A percentile compares a stretch with the other conserved stretches of the same genome.
Conservation (phyloP, 92 coral and sea anemone species). For the Micromussa lordhowensis region DNA sequence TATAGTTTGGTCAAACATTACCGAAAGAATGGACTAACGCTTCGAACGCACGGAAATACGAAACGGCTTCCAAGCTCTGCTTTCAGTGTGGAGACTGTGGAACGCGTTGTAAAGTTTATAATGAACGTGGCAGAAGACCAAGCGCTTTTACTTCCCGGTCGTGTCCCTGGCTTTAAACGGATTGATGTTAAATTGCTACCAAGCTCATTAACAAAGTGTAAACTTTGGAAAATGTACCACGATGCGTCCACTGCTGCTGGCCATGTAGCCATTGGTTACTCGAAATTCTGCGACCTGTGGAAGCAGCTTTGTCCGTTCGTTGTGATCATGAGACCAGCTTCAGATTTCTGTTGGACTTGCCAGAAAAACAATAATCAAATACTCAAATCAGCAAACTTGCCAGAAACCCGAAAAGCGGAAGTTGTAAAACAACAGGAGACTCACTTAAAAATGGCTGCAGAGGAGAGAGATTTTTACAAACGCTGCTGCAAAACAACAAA, state of each 20-base stretch:
- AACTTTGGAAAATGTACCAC: conserved; percentile 46
- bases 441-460: conserved; percentile 45
- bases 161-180: conserved; percentile 67
- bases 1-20: conserved; percentile 58
- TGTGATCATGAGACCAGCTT: conserved; percentile 49
- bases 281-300: conserved; percentile 60
- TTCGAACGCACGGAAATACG: conserved; percentile 47
- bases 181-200: conserved; percentile 61
- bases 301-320: conserved; percentile 52
- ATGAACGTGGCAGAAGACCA: conserved; percentile 56
- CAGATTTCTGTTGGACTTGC: conserved; percentile 61
- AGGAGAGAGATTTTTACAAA: conserved; percentile 61
- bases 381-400: conserved; percentile 38
- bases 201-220: conserved; percentile 37
- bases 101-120: conserved; percentile 49
- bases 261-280: conserved; percentile 34
- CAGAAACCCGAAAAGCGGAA: conserved; percentile 51
- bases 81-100: conserved; percentile 35
- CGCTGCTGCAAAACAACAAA: conserved; percentile 57
- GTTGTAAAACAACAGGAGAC: conserved; percentile 52
- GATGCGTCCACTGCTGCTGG: conserved; percentile 19
- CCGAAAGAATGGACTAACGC: conserved; percentile 44
- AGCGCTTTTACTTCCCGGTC: conserved; percentile 66
- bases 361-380: conserved; percentile 54
- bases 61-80: conserved; percentile 64